phyloP scores from a whole-genome alignment of 1,140 invertebrate genomes.

The Teleogryllus occipitalis region DNA sequence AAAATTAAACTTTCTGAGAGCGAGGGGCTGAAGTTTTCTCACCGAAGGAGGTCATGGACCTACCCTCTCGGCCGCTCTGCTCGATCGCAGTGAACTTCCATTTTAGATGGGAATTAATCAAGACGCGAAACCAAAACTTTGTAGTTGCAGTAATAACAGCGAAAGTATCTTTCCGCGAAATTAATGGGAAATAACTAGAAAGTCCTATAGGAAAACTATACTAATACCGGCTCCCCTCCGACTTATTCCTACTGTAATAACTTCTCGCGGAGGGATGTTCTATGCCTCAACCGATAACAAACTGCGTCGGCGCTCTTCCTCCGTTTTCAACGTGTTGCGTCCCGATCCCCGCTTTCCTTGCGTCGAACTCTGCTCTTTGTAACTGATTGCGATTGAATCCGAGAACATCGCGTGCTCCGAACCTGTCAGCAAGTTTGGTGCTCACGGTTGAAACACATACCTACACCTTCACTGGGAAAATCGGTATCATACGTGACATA shows the following conservation, averaged over 20 bases:
- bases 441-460: too few species aligned
- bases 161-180: conserved; percentile 1
- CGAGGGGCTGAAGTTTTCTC: background rate
- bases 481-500: too few species aligned
- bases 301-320: background rate
- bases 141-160: background rate
- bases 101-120: background rate
- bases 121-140: background rate
- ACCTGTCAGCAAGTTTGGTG: too few species aligned
- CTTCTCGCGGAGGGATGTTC: background rate
- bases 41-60: background rate
- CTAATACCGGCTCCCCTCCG: background rate
- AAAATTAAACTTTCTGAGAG: background rate
- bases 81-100: background rate
- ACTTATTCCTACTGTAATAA: background rate
- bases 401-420: too few species aligned
- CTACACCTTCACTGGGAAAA: too few species aligned
- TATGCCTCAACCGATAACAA: background rate
- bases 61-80: background rate
- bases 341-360: background rate
- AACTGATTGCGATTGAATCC: too few species aligned
- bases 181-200: conserved; percentile 5
- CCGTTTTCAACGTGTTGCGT: background rate
- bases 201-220: background rate
- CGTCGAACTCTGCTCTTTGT: background rate